Evolutionary conservation across 2,888 invertebrate genomes (phyloP), one percentile per base, ranked within the genome.

Genomic region (Drosophila nr. perissopoda): DNA sequence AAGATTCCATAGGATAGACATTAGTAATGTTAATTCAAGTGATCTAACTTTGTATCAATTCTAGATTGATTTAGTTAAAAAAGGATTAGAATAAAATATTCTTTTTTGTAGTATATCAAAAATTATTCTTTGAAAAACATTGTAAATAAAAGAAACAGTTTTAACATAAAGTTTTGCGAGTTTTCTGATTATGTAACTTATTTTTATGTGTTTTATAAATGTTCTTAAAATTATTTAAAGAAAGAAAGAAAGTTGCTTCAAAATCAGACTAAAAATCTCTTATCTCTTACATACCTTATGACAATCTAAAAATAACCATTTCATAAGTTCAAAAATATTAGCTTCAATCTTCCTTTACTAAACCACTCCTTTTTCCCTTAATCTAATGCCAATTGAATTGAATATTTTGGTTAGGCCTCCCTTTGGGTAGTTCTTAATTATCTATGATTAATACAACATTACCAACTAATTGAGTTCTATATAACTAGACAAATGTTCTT

Each of bases 401-500:
- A n/a, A 13, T 21, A 21, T 25, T 18, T 8, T n/a, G 13, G 21
- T 34, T n/a, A 2, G 16, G n/a, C 21, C 42, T 13, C 13, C 27
- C 27, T 38, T 49, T 66, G 38, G 34, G 13, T 16, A 56, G 27
- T 52, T 74, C 66, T 73, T 71, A 82, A 79, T 75, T 87, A 58
- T 53, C 64, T 54, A 62, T 76, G 74, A 83, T 81, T 88, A 81
- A 76, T 69, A 62, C 61, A 61, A 69, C 66, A 75, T 73, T 75
- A 49, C 27, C 29, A 69, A 69, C 78, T 88, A 85, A 85, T 85
- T 88, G 78, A 83, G 76, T 83, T 77, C 56, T 69, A 73, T 51
- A 76, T 27, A 6, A 71, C 60, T 76, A 56, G 63, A 67, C 68
- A 67, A 82, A 80, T 75, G 66, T 56, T 27, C 49, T 38, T 25